Percentiles rank a stretch among this genome's conserved stretches.
These are phyloP conservation scores for Hemibagrus guttatus DNA, from an alignment of 2,797 vertebrate species.

Conservation along the genomic window DNA sequence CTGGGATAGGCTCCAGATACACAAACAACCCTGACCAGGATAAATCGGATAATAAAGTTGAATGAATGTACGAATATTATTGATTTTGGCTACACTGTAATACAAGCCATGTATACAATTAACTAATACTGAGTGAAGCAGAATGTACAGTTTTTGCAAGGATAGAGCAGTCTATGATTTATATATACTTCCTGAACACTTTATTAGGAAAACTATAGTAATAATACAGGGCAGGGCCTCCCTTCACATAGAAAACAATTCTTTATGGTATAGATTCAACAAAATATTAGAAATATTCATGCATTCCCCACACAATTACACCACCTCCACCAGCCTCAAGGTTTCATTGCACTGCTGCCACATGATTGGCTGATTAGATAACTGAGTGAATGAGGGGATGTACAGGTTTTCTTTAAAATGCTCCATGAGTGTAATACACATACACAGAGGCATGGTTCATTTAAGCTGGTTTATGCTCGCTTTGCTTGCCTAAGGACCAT, in stretches of 20 bases:
- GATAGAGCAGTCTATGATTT: background rate
- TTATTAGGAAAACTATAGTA: too few species aligned
- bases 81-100: background rate
- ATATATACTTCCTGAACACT: background rate
- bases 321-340: background rate
- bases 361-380: background rate
- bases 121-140: background rate
- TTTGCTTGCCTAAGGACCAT: background rate
- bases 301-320: background rate
- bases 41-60: background rate
- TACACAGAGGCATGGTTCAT: background rate
- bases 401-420: background rate
- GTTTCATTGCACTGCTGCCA: background rate
- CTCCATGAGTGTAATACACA: background rate
- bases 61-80: background rate
- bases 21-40: background rate
- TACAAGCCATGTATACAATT: background rate
- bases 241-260: background rate
- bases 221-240: background rate
- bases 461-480: background rate
- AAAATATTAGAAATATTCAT: background rate
- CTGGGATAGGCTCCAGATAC: background rate
- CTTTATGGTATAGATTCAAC: background rate
- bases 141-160: background rate
- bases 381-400: background rate